Percentiles rank a stretch among this genome's conserved stretches.
Evolutionary conservation across 2,797 vertebrate species (phyloP).

Genomic region (Australoheros facetus): DNA sequence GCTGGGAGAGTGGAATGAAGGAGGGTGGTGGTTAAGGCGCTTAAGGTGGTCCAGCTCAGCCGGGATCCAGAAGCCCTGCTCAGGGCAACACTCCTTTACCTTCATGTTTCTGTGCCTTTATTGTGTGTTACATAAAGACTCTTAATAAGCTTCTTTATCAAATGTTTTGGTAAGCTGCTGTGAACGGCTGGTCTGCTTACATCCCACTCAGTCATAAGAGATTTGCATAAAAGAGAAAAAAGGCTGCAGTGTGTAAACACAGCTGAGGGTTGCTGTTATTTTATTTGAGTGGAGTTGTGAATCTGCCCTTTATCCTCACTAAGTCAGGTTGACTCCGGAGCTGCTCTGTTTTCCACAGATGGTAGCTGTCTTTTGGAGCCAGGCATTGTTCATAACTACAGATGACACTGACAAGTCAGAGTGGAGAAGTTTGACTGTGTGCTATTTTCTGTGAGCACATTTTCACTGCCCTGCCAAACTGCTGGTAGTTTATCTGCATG

Average conservation of each 20-base stretch:
- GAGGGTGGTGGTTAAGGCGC: constrained; percentile 50
- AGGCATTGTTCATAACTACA: constrained; percentile 32
- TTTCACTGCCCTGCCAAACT: constrained; percentile 17
- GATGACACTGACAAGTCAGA: constrained; percentile 47
- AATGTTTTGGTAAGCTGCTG: constrained; percentile 56
- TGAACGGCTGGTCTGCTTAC: constrained; percentile 49
- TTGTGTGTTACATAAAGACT: constrained; percentile 45
- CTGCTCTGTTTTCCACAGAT: constrained; percentile 43
- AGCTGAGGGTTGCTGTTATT: constrained; percentile 19
- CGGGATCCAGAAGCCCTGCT: constrained; percentile 35
- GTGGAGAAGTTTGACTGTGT: constrained; percentile 25
- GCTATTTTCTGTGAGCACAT: constrained; percentile 8
- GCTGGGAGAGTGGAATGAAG: constrained; percentile 47
- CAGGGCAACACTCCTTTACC: constrained; percentile 35
- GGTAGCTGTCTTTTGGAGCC: constrained; percentile 28
- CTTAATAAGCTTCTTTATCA: constrained; percentile 58
- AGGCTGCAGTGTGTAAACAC: constrained; percentile 33
- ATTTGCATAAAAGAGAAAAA: constrained; percentile 48
- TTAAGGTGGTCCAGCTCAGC: constrained; percentile 62
- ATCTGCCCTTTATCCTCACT: constrained; percentile 36
- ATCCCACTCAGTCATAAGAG: constrained; percentile 40
- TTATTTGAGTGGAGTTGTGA: constrained; percentile 25
- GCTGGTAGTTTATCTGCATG: background rate
- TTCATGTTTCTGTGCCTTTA: constrained; percentile 42
- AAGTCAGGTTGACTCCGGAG: constrained; percentile 40